Evolutionary conservation across 2,888 invertebrate genomes (phyloP), one percentile per base, ranked within the genome.

Genomic region (Apomyelois bistriatella): DNA sequence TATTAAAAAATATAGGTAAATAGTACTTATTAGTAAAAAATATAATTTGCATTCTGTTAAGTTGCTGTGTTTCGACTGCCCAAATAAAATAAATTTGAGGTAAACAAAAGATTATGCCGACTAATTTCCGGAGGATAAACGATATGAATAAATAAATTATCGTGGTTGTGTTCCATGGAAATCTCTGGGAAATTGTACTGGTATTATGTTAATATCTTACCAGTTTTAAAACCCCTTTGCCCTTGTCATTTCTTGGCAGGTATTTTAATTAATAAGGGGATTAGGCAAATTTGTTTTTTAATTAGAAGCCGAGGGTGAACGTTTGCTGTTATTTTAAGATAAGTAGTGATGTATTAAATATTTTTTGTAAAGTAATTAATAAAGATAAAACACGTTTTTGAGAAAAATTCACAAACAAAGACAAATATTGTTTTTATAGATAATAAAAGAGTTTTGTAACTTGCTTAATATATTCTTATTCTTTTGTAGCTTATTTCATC

Each of bases 201-300:
- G 7, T 15, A 32, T 46, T 46, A 46, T 32, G 9, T 12, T 46
- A 32, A 46, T 46, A 46, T 10, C n/a, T 46, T 6, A 13, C 3
- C 43, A 46, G 30, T 30, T 30, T 32, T 46, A 15, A 32, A 46
- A 10, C 30, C 15, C 46, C 13, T 46, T 46, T 3, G 13, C 32
- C 15, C 46, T 30, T 46, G 32, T 35, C 46, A 46, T 46, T 46
- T 46, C 46, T 16, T 32, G 32, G 46, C 9, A 32, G 32, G 9
- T 15, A 46, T 46, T 46, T 46, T 30, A 46, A 46, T 46, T 15
- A 35, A 32, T 35, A 32, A 46, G 30, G 10, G 32, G 32, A 46
- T 46, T 32, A 46, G 46, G 1, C 5, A 15, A 16, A 10, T 32
- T 35, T 13, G 10, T 16, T 46, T 46, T 32, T 6, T 9, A 9